phyloP scores from a whole-genome alignment of 2,797 vertebrate species.

The Potorous gilbertii region DNA sequence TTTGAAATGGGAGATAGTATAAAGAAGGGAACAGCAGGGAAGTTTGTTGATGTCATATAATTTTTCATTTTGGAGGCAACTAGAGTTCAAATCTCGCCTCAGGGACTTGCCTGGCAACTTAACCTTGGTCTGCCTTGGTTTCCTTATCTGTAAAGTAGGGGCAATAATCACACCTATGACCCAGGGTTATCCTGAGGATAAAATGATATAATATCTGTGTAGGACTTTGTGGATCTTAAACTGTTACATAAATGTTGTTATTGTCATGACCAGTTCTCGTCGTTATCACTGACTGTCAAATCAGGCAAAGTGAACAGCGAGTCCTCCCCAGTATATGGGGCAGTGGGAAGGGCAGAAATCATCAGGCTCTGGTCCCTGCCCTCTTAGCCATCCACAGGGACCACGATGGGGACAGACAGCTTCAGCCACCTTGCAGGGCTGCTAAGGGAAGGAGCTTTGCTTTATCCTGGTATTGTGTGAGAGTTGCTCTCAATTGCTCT shows the following conservation, averaged over 20 bases:
- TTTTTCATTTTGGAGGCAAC: background rate
- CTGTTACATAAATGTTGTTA: background rate
- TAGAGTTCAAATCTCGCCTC: background rate
- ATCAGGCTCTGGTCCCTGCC: background rate
- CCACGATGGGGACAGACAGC: background rate
- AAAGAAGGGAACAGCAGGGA: background rate
- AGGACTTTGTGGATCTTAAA: background rate
- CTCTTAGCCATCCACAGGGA: background rate
- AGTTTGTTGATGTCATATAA: background rate
- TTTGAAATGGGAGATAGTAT: background rate
- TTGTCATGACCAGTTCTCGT: background rate
- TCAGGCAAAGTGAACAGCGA: background rate
- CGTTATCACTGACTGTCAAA: background rate
- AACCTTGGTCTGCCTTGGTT: background rate
- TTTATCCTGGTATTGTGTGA: background rate
- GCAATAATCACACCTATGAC: background rate
- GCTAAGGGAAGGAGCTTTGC: rapidly evolving
- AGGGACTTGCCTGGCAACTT: background rate
- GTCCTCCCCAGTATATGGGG: background rate
- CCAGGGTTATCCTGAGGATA: background rate
- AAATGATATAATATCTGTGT: background rate
- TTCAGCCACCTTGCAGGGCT: background rate
- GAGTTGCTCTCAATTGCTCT: background rate
- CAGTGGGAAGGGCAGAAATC: background rate
- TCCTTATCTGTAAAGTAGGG: background rate